Base-by-base conservation (phyloP, 2,113 vertebrate species). In the Sceloporus tristichus region DNA sequence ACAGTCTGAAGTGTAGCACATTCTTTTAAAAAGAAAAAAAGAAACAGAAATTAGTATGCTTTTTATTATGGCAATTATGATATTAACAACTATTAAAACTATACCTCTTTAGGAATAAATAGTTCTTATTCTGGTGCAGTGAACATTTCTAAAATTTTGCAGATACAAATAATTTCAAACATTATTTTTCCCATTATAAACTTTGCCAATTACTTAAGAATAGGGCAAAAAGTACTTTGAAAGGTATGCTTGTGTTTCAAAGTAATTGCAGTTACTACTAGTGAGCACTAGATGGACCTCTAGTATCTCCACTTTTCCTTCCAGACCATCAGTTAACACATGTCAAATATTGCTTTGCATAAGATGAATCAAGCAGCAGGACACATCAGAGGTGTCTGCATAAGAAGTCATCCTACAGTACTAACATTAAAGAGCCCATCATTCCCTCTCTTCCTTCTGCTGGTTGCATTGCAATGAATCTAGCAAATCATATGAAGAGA, bases 21-120 rank as follows among this genome's bases (percentile, higher is more conserved):
- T 96, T 99, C 99, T 99, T 96, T 88, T 97, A 96, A 42, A 95
- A 91, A 90, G 84, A 9, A 94, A 83, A 91, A 23, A 90, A 90
- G 38, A 79, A 75, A 73, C 84, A 91, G 88, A 84, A 66, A 62
- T 10, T 34, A 0, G 18, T 27, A 6, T 48, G 42, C 9, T 93
- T 92, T 85, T 74, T 3, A 75, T 11, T 48, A 34, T 77, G 0
- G 73, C 88, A 18, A 80, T 2, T 13, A 38, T 16, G 85, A 48
- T 48, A 48, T 71, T 68, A 73, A 3, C 38, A 59, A 27, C 59
- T 5, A 23, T 77, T 78, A 65, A 10, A 71, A 23, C 11, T 59
- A 48, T 48, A 48, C 48, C 48, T 48, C 4, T 9, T 48, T 40
- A 48, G 23, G 21, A 71, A 74, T 59, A 54, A 38, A 19, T 79